phyloP scores from a whole-genome alignment of 30 jellyfish, hydroid and myxozoan genomes.

The Pseudorhiza aurosa region DNA sequence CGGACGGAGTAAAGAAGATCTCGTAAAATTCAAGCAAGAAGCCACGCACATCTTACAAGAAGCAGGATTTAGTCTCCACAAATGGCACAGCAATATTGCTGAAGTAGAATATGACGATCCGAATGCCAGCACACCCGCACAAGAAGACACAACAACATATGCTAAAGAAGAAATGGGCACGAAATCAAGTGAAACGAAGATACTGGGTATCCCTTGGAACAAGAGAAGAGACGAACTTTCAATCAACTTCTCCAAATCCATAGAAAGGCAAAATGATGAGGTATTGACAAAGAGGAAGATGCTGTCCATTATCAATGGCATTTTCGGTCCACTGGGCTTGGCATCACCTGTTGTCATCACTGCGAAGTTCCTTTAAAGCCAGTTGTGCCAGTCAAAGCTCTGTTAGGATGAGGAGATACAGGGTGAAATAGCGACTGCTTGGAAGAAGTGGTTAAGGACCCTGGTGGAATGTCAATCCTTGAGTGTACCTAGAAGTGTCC shows the following conservation, averaged over 20 bases:
- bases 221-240: constrained; percentile 51
- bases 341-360: constrained; percentile 76
- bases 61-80: constrained; percentile 30
- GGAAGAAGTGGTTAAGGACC: constrained; percentile 52
- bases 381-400: constrained; percentile 52
- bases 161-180: constrained; percentile 64
- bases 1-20: constrained; percentile 35
- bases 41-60: constrained; percentile 47
- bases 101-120: constrained; percentile 50
- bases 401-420: constrained; percentile 72
- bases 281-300: constrained; percentile 66
- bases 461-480: constrained; percentile 9
- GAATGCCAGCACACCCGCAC: constrained; percentile 7
- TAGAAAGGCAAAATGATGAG: constrained; percentile 15
- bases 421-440: constrained; percentile 22
- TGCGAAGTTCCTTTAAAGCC: constrained; percentile 66
- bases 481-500: constrained; percentile 38
- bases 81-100: constrained; percentile 52
- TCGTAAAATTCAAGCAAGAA: constrained; percentile 28
- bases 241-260: constrained; percentile 42
- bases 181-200: constrained; percentile 53
- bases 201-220: constrained; percentile 87
- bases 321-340: constrained; percentile 51
- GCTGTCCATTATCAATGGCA: constrained; percentile 55
- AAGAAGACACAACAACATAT: constrained; percentile 38